Conservation (phyloP, 2,113 vertebrate genomes). For the Natator depressus region DNA sequence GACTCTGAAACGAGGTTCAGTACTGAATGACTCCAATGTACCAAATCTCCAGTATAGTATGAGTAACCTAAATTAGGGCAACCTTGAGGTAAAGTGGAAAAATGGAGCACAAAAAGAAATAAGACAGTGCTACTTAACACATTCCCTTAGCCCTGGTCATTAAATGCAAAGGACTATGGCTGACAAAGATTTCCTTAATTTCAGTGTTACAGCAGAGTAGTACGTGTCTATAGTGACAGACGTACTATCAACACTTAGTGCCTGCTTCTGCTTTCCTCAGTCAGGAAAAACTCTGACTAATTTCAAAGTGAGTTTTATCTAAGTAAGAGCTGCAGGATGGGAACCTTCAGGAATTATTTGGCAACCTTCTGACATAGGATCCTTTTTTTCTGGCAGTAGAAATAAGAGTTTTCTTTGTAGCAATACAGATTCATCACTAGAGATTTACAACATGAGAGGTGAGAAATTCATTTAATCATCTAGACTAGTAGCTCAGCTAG, state of each 20-base stretch:
- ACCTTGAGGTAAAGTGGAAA: neutral
- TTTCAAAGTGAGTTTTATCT: neutral
- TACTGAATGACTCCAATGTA: neutral
- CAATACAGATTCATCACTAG: neutral
- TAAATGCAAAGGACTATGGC: neutral
- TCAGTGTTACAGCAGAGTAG: neutral
- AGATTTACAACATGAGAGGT: neutral
- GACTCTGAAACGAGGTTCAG: neutral
- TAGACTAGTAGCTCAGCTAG: neutral
- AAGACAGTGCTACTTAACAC: neutral
- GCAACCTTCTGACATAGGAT: neutral
- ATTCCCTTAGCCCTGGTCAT: neutral
- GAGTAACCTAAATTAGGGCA: neutral
- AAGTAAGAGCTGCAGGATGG: neutral
- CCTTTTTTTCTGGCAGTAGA: neutral
- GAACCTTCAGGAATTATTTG: neutral
- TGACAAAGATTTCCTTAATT: neutral
- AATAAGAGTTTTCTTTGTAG: neutral
- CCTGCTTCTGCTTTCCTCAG: neutral
- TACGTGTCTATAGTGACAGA: neutral
- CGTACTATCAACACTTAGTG: neutral
- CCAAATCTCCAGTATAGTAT: neutral
- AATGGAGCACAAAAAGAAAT: neutral
- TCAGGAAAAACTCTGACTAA: neutral
- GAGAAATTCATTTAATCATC: neutral